Evolutionary conservation across 2,113 vertebrate species (phyloP).

Genomic region (Coreoperca whiteheadi): DNA sequence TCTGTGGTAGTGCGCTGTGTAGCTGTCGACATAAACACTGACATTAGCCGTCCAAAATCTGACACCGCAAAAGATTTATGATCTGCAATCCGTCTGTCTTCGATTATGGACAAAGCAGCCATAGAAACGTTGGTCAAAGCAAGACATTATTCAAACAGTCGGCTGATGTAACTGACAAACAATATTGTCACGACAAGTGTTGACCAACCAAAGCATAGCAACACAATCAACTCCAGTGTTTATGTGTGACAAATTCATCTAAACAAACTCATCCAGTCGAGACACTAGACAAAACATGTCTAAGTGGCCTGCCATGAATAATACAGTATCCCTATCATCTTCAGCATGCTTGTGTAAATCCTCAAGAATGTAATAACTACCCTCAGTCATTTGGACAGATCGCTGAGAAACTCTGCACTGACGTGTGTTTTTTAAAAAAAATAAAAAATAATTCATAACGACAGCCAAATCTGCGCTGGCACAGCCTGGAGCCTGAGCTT

Average conservation of each 20-base stretch:
- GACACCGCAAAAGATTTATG: slow-evolving; percentile 58
- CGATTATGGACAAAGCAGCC: slow-evolving; percentile 42
- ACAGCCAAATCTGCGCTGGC: slow-evolving; percentile 62
- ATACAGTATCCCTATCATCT: slow-evolving; percentile 56
- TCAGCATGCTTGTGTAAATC: slow-evolving; percentile 56
- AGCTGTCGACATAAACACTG: slow-evolving; percentile 56
- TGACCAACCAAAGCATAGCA: slow-evolving; percentile 63
- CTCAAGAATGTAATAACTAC: slow-evolving; percentile 62
- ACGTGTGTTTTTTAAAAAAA: slow-evolving; percentile 5
- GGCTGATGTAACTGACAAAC: slow-evolving; percentile 70
- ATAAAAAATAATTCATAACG: slow-evolving; percentile 39
- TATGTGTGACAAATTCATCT: slow-evolving; percentile 63
- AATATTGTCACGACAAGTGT: slow-evolving; percentile 59
- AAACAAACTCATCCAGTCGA: slow-evolving; percentile 68
- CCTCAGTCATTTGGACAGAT: slow-evolving; percentile 47
- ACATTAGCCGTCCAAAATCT: slow-evolving; percentile 47
- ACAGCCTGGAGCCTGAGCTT: slow-evolving; percentile 38
- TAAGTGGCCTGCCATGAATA: slow-evolving; percentile 59
- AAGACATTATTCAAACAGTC: slow-evolving; percentile 67
- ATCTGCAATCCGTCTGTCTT: slow-evolving; percentile 39
- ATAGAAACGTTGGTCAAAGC: slow-evolving; percentile 50
- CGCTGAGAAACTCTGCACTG: slow-evolving; percentile 24
- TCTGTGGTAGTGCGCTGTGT: slow-evolving; percentile 39
- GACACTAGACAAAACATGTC: slow-evolving; percentile 71
- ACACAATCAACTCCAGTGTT: slow-evolving; percentile 69